Evolutionary conservation across 2,888 invertebrate species (phyloP).

Genomic region (Drosophila sordidapex): DNA sequence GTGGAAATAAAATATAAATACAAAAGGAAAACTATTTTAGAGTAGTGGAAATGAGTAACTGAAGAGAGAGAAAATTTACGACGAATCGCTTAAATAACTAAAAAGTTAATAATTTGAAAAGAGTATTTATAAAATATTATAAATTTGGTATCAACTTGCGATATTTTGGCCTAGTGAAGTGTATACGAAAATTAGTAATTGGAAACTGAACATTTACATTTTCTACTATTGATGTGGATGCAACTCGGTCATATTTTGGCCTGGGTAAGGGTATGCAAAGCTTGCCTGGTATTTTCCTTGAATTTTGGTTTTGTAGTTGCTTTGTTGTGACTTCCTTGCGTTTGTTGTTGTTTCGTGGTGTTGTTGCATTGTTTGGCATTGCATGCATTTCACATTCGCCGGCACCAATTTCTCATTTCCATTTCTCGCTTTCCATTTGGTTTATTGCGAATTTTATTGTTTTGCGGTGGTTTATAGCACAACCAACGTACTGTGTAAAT

Average conservation of each 20-base stretch:
- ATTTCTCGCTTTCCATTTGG: constrained; percentile 73
- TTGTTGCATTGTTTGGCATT: constrained; percentile 46
- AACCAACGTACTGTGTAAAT: constrained; percentile 62
- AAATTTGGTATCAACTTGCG: no score
- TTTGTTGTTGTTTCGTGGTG: constrained; percentile 28
- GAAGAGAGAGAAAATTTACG: background rate
- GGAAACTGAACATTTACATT: background rate
- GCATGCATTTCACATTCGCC: constrained; percentile 65
- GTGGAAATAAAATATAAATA: background rate
- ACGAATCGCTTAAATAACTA: background rate
- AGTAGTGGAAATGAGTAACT: rapidly evolving
- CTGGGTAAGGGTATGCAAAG: constrained; percentile 19
- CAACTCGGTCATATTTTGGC: background rate
- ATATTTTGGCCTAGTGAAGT: background rate
- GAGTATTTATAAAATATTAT: background rate
- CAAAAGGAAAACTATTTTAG: background rate
- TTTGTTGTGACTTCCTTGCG: constrained; percentile 20
- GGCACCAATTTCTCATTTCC: constrained; percentile 58
- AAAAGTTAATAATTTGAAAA: background rate
- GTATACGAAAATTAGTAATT: background rate
- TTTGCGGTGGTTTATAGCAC: constrained; percentile 68
- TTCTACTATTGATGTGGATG: background rate
- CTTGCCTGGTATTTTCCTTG: background rate
- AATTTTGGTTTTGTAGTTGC: constrained; percentile 23
- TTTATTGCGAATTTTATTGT: constrained; percentile 78